A percentile compares a stretch with the other conserved stretches of the same genome.
Conservation (phyloP, 2,888 invertebrate species). For the Tetramorium bicarinatum region DNA sequence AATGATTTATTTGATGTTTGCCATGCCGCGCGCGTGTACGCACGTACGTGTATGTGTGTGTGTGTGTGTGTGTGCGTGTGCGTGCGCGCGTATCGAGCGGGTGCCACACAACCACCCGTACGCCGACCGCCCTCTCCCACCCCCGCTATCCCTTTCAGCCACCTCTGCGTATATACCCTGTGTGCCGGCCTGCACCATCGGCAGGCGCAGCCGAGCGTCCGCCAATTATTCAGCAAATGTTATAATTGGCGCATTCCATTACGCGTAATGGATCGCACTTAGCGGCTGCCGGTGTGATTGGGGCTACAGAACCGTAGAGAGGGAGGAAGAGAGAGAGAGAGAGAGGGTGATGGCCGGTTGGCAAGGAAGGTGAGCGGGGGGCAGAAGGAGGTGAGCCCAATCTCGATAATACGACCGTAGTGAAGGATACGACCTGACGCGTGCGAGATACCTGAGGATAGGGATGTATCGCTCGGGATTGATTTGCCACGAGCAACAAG, state of each 20-base stretch:
- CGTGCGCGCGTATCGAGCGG: conserved; percentile 73
- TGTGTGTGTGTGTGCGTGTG: conserved; percentile 9
- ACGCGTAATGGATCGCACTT: conserved; percentile 86
- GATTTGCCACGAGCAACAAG: conserved; percentile 28
- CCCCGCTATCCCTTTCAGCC: conserved; percentile 62
- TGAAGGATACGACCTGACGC: conserved; percentile 73
- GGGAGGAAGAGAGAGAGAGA: conserved; percentile 44
- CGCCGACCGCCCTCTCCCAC: conserved; percentile 41
- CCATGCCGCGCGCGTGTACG: conserved; percentile 67
- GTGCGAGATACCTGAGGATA: conserved; percentile 62
- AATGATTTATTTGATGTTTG: conserved; percentile 84
- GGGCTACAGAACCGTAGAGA: conserved; percentile 75
- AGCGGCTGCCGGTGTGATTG: conserved; percentile 85
- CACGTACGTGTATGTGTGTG: neutral
- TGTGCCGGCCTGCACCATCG: conserved; percentile 68
- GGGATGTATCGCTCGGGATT: conserved; percentile 11
- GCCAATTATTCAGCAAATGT: conserved; percentile 86
- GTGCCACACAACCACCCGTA: conserved; percentile 55
- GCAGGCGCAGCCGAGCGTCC: conserved; percentile 78
- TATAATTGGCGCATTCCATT: conserved; percentile 86
- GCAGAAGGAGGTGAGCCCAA: conserved; percentile 73
- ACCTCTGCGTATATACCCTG: conserved; percentile 60
- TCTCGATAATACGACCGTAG: conserved; percentile 82
- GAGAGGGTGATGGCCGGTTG: conserved; percentile 56
- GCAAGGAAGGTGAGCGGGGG: conserved; percentile 47